Conservation (phyloP, 2,888 invertebrate genomes). For the Synergus japonicus region DNA sequence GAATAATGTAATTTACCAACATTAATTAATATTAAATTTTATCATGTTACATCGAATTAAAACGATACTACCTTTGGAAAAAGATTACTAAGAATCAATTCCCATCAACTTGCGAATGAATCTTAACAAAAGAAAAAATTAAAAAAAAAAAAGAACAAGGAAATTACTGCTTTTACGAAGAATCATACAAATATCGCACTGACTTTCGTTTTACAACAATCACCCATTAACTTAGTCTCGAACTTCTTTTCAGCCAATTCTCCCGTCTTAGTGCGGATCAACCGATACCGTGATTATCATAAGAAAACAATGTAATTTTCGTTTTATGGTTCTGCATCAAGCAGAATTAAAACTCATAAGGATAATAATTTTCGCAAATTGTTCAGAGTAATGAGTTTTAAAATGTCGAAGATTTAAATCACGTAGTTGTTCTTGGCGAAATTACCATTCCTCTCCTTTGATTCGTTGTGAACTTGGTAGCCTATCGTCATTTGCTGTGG, state of each 20-base stretch:
- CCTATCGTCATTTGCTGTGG: constrained; percentile 83
- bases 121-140: not conserved
- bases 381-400: not conserved
- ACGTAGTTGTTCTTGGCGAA: constrained; percentile 88
- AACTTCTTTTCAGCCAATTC: too few relatives aligned
- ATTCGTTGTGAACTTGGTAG: constrained; percentile 91
- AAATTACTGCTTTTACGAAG: not conserved
- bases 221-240: not conserved
- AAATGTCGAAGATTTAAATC: constrained; percentile 79
- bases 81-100: not conserved
- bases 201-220: not conserved
- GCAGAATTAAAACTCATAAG: not conserved
- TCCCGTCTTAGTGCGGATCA: too few relatives aligned
- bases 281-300: too few relatives aligned
- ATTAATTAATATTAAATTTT: not conserved
- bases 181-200: not conserved
- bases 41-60: not conserved
- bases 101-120: too few relatives aligned
- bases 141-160: not conserved
- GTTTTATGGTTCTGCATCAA: not conserved
- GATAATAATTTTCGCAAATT: not conserved
- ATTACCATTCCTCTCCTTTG: constrained; percentile 90
- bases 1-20: not conserved
- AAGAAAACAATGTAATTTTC: not conserved
- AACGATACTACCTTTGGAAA: not conserved